These are phyloP conservation scores for Serranus cabrilla DNA, from an alignment of 2,797 vertebrate genomes.

Conservation along the genomic window DNA sequence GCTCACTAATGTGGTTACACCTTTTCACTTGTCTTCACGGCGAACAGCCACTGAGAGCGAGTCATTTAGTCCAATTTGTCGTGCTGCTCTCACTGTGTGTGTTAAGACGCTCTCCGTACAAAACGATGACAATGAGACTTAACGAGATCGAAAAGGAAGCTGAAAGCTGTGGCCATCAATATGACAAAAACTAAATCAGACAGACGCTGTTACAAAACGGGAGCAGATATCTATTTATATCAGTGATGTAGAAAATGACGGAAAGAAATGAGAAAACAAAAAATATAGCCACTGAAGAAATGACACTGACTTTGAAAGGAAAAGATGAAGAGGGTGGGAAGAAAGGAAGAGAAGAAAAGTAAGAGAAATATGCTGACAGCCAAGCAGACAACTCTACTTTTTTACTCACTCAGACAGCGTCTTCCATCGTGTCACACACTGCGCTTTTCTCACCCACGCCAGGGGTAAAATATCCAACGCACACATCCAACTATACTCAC, in stretches of 20 bases:
- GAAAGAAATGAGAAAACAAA: conserved; percentile 24
- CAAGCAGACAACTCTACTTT: conserved; percentile 28
- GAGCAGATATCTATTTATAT: conserved; percentile 53
- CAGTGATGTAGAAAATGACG: conserved; percentile 27
- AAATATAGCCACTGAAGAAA: conserved; percentile 21
- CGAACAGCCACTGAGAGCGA: conserved; percentile 10
- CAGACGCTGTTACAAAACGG: conserved; percentile 25
- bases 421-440: conserved; percentile 33
- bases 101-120: conserved; percentile 5
- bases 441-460: conserved; percentile 33
- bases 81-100: neutral
- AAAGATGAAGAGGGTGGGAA: conserved; percentile 18
- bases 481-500: neutral
- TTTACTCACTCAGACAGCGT: conserved; percentile 37
- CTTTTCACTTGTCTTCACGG: conserved; percentile 9
- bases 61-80: conserved; percentile 31
- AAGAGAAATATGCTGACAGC: conserved; percentile 30
- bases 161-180: conserved; percentile 23
- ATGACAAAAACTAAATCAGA: conserved; percentile 21
- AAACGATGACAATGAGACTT: conserved; percentile 27
- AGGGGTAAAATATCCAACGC: conserved; percentile 20
- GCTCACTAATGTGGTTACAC: neutral
- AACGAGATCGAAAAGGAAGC: conserved; percentile 41
- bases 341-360: conserved; percentile 7
- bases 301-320: neutral